phyloP scores from a whole-genome alignment of 2,113 vertebrate genomes.

The Solenodon paradoxus region DNA sequence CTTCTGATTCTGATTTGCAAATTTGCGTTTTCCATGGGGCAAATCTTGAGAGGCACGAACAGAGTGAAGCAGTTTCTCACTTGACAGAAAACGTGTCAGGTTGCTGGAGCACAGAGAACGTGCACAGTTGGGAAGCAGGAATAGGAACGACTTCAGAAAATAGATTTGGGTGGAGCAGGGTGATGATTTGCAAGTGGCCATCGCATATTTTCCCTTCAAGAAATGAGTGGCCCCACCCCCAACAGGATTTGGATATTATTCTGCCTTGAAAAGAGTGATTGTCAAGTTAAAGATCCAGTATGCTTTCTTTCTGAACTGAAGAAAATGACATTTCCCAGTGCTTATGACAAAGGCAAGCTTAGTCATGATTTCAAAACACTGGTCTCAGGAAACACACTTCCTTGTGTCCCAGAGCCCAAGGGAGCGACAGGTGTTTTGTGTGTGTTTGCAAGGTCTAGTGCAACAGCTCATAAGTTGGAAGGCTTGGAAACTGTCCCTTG shows the following conservation, averaged over 20 bases:
- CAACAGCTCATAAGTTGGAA: background rate
- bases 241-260: background rate
- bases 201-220: background rate
- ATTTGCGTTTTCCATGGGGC: background rate
- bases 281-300: background rate
- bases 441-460: background rate
- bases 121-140: background rate
- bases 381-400: background rate
- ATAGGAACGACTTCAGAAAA: background rate
- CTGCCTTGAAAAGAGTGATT: background rate
- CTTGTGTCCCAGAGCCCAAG: background rate
- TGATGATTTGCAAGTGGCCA: background rate
- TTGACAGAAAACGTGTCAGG: background rate
- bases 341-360: background rate
- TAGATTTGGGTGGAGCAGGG: background rate
- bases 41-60: background rate
- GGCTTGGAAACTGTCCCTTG: background rate
- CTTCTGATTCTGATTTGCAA: conserved; percentile 13
- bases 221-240: background rate
- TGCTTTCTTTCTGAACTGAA: background rate
- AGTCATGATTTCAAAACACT: background rate
- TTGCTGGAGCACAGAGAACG: background rate
- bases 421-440: background rate
- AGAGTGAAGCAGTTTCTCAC: background rate
- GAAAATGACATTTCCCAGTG: background rate